phyloP scores from a whole-genome alignment of 2,113 vertebrate genomes.

The Desmodus rotundus region DNA sequence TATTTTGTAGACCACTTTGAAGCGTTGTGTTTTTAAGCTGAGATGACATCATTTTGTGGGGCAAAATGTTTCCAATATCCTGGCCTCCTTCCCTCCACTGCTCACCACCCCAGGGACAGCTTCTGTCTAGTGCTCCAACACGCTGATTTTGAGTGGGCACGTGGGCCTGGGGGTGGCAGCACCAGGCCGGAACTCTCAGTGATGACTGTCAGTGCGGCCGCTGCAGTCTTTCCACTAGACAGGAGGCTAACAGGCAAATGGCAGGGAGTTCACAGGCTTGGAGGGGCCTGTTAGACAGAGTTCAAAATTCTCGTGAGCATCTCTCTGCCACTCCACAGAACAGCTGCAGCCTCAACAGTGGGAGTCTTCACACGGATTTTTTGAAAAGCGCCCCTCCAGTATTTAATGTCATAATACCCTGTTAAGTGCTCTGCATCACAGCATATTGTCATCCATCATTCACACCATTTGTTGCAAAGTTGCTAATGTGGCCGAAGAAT shows the following conservation, averaged over 20 bases:
- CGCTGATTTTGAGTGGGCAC: constrained; percentile 12
- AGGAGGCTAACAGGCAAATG: constrained; percentile 74
- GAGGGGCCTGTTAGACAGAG: constrained; percentile 71
- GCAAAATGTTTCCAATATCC: not conserved
- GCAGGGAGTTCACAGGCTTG: constrained; percentile 68
- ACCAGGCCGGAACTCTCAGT: constrained; percentile 46
- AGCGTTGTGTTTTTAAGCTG: constrained; percentile 2
- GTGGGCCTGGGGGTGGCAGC: constrained; percentile 57
- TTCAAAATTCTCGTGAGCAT: constrained; percentile 66
- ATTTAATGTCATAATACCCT: constrained; percentile 49
- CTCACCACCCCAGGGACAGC: not conserved
- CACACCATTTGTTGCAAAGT: constrained; percentile 49
- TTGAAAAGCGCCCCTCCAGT: constrained; percentile 60
- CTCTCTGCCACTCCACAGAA: constrained; percentile 49
- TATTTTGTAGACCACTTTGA: not conserved
- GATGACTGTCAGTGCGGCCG: constrained; percentile 74
- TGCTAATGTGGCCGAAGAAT: constrained; percentile 42
- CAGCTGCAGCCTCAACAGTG: constrained; percentile 57
- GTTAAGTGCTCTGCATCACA: constrained; percentile 51
- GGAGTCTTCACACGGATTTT: constrained; percentile 59
- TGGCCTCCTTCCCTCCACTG: not conserved
- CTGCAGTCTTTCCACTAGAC: constrained; percentile 63
- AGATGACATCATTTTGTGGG: not conserved
- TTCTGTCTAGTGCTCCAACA: constrained; percentile 8
- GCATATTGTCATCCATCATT: constrained; percentile 44